A percentile compares a stretch with the other conserved stretches of the same genome.
These are phyloP conservation scores for Oryzias dopingdopingensis DNA, from an alignment of 2,797 vertebrate species.

Conservation along the genomic window DNA sequence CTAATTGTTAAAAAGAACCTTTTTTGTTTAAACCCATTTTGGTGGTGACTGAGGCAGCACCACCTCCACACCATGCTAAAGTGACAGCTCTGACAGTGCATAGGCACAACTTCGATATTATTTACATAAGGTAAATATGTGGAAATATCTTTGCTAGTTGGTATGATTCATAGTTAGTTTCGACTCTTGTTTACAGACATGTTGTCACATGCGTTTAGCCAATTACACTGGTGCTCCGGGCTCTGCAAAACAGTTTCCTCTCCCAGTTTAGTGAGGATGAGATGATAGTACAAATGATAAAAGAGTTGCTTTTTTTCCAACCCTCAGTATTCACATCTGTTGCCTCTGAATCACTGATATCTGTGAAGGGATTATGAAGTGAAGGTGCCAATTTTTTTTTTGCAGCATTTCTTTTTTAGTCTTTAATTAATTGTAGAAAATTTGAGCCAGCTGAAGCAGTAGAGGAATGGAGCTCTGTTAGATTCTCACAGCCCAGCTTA, in stretches of 20 bases:
- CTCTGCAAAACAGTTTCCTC: slow-evolving; percentile 37
- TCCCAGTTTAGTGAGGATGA: slow-evolving; percentile 36
- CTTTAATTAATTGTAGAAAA: slow-evolving; percentile 50
- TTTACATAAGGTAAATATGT: slow-evolving; percentile 63
- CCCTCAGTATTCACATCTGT: slow-evolving; percentile 19
- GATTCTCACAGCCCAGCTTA: slow-evolving; percentile 53
- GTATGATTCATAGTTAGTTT: slow-evolving; percentile 64
- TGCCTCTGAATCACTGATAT: slow-evolving; percentile 33
- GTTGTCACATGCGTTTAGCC: slow-evolving; percentile 70
- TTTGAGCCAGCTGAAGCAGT: slow-evolving; percentile 28
- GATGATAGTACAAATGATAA: slow-evolving; percentile 32
- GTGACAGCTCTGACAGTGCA: slow-evolving; percentile 59
- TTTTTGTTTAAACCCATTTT: slow-evolving; percentile 61
- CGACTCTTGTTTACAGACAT: slow-evolving; percentile 65
- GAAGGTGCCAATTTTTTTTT: slow-evolving; percentile 24
- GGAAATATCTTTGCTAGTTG: slow-evolving; percentile 46
- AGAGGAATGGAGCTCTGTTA: slow-evolving; percentile 32
- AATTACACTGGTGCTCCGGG: slow-evolving; percentile 49
- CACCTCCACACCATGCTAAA: slow-evolving; percentile 64
- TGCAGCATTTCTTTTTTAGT: slow-evolving; percentile 4
- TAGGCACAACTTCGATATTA: slow-evolving; percentile 60
- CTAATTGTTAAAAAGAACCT: slow-evolving; percentile 33
- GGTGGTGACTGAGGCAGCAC: slow-evolving; percentile 47
- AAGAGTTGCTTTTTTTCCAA: slow-evolving; percentile 2
- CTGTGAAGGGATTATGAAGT: slow-evolving; percentile 23